Base-by-base conservation (phyloP, 2,888 invertebrate species). In the Rhagophthalmus giganteus region DNA sequence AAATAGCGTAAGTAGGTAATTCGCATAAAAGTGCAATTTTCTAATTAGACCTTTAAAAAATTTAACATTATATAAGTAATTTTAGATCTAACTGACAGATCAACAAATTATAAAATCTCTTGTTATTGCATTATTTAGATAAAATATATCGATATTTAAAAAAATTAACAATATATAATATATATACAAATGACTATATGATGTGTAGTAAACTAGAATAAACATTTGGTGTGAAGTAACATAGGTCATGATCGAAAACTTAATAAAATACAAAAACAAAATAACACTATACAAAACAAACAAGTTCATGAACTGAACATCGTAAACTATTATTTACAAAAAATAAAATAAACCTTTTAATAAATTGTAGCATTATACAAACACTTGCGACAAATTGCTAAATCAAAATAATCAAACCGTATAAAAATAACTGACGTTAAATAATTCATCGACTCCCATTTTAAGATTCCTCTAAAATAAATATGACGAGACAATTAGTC, bases 201-300 rank as follows among this genome's bases (percentile, higher is more conserved):
- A 45, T 44, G 32, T 50, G 54, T 48, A 45, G 41, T 49, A 49
- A 49, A 53, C 52, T 49, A 58, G 55, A 35, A 52, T 52, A 53
- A 55, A 59, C 50, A 48, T 55, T 59, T 60, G 58, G 58, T 57
- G 58, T 55, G 50, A 49, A 52, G 52, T 54, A 55, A 59, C 55
- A 53, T 52, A 62, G 59, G 60, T 58, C 62, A 58, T 60, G 57
- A 50, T 57, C 55, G 57, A n/a, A 62, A 59, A 61, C 59, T 63
- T 54, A 58, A 60, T 61, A 63, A 56, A 58, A 63, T 42, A 59
- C 50, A 63, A 59, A 61, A 62, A 57, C 44, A 61, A 62, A 51
- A 32, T 28, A 52, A 47, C 52, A 52, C 47, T 47, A 54, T 49
- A 54, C 45, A 49, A 45, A 37, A 35, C 13, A 11, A 30, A 30